These are phyloP conservation scores for Vanessa cardui DNA, from an alignment of 2,888 invertebrate species.

Conservation along the genomic window DNA sequence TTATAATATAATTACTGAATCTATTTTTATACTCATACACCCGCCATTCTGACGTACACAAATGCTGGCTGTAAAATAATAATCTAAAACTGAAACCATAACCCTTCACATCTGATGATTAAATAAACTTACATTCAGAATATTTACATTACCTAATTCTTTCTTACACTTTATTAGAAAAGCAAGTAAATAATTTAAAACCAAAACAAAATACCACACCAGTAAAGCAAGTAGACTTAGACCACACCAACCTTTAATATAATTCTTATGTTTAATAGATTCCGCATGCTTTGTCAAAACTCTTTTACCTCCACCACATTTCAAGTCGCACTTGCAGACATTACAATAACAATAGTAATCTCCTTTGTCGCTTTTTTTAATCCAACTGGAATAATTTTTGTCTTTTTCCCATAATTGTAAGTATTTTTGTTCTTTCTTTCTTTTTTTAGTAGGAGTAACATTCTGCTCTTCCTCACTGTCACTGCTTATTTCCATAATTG, in stretches of 20 bases:
- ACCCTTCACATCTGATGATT: too few relatives aligned
- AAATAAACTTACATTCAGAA: slow-evolving; percentile 23
- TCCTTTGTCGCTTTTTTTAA: slow-evolving; percentile 34
- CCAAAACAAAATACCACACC: too few relatives aligned
- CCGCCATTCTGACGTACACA: too few relatives aligned
- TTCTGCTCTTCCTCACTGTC: too few relatives aligned
- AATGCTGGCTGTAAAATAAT: slow-evolving; percentile 20
- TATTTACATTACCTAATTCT: slow-evolving; percentile 27
- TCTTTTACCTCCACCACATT: slow-evolving; percentile 33
- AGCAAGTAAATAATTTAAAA: slow-evolving; percentile 23
- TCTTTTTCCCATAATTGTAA: slow-evolving; percentile 31
- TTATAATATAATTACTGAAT: too few relatives aligned
- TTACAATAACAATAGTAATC: slow-evolving; percentile 31
- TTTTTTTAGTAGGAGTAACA: too few relatives aligned
- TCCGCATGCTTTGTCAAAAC: slow-evolving; percentile 29
- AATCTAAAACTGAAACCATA: slow-evolving; percentile 13
- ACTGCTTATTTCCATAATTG: too few relatives aligned
- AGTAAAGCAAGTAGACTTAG: slow-evolving; percentile 13
- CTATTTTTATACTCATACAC: too few relatives aligned
- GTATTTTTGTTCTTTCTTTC: too few relatives aligned
- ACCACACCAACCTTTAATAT: slow-evolving; percentile 28
- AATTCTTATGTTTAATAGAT: slow-evolving; percentile 24
- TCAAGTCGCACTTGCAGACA: slow-evolving; percentile 30
- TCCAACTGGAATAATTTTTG: slow-evolving; percentile 27
- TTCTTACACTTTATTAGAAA: slow-evolving; percentile 27